A percentile compares a stretch with the other conserved stretches of the same genome.
These are phyloP conservation scores for Orycteropus afer DNA, from an alignment of 2,113 vertebrate genomes.

Conservation along the genomic window DNA sequence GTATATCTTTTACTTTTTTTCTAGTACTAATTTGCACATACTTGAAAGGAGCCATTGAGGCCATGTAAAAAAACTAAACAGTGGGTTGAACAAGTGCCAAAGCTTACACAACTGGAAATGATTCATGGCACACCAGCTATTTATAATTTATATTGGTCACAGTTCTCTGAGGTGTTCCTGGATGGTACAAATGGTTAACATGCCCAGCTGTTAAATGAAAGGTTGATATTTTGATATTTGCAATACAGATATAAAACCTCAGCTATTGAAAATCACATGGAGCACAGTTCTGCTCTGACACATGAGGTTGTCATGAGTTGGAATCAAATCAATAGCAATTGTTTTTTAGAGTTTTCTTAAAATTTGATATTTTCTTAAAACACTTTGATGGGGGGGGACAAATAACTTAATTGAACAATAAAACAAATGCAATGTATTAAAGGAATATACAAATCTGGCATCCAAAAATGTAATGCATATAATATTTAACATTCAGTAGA, in stretches of 20 bases:
- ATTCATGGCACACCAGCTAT: not conserved
- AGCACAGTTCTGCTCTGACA: too few relatives aligned
- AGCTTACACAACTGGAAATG: not conserved
- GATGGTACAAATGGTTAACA: too few relatives aligned
- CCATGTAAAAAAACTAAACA: not conserved
- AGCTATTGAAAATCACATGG: too few relatives aligned
- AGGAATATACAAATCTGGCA: not conserved
- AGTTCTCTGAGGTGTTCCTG: not conserved
- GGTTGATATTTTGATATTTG: too few relatives aligned
- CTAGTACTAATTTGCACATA: not conserved
- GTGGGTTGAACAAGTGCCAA: not conserved
- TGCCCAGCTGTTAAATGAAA: too few relatives aligned
- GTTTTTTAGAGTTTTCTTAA: too few relatives aligned
- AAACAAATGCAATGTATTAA: not conserved
- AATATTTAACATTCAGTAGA: not conserved
- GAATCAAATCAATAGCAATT: too few relatives aligned
- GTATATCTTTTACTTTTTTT: too few relatives aligned
- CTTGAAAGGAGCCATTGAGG: not conserved
- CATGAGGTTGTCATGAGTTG: too few relatives aligned
- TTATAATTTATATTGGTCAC: not conserved
- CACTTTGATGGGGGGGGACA: not conserved
- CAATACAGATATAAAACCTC: too few relatives aligned
- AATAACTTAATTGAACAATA: not conserved
- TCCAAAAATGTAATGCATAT: not conserved
- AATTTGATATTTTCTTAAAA: too few relatives aligned